phyloP scores from a whole-genome alignment of 2,113 vertebrate genomes.

The Anhinga anhinga region DNA sequence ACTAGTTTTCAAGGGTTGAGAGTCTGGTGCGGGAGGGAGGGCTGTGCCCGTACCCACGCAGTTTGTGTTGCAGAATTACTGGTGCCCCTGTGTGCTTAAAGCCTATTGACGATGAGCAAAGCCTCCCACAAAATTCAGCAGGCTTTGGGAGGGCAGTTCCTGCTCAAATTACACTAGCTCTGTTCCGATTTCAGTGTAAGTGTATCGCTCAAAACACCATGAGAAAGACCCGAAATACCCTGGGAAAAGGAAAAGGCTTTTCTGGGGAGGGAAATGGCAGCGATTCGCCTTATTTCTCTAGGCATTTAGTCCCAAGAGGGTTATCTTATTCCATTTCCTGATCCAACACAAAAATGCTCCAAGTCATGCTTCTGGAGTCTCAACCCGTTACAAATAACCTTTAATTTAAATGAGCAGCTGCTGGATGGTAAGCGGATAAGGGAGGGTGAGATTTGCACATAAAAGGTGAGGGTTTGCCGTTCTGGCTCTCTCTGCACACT shows the following conservation, averaged over 20 bases:
- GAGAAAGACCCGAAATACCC: neutral
- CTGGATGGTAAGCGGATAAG: neutral
- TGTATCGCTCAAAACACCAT: neutral
- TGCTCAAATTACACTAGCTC: neutral
- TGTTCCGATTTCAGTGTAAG: neutral
- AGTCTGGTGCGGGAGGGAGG: neutral
- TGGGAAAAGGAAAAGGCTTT: neutral
- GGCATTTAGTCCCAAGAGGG: neutral
- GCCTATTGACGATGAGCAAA: accelerated
- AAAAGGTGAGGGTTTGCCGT: neutral
- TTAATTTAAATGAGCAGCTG: neutral
- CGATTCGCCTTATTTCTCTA: neutral
- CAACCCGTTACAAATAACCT: neutral
- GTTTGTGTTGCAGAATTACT: neutral
- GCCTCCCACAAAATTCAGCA: neutral
- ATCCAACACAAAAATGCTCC: neutral
- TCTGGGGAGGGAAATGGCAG: neutral
- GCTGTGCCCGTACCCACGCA: accelerated
- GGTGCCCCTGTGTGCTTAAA: neutral
- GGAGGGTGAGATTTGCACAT: accelerated
- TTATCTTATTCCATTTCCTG: neutral
- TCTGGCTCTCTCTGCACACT: neutral
- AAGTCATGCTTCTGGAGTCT: neutral
- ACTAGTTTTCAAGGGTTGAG: neutral
- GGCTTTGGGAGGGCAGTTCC: neutral